Evolutionary conservation across 2,888 invertebrate genomes (phyloP).

Genomic region (Macrophya alboannulata): DNA sequence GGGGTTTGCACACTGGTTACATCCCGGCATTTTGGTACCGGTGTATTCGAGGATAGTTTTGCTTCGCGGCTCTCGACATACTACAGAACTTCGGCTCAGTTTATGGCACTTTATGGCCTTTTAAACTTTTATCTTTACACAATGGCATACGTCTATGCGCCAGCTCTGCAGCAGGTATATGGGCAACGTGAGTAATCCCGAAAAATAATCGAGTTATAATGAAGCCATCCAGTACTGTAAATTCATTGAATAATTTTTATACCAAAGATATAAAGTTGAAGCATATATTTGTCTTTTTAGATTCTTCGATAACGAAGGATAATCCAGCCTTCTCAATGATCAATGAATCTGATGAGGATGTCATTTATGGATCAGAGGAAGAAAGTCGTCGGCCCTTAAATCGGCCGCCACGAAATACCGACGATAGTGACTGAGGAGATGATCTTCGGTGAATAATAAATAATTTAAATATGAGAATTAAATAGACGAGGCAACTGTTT

Average conservation of each 20-base stretch:
- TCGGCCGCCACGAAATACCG: conserved; percentile 85
- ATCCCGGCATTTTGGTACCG: conserved; percentile 92
- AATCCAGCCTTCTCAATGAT: conserved; percentile 99
- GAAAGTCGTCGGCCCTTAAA: conserved; percentile 92
- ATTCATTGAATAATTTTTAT: not conserved
- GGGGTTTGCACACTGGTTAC: conserved; percentile 89
- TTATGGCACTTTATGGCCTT: conserved; percentile 97
- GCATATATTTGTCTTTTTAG: conserved; percentile 79
- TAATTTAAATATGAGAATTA: not conserved
- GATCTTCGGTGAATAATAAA: not conserved
- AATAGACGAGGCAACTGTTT: conserved; percentile 12
- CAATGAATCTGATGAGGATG: conserved; percentile 98
- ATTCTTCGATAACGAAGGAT: conserved; percentile 96
- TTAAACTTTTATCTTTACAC: conserved; percentile 96
- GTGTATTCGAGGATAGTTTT: conserved; percentile 96
- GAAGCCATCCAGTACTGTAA: not conserved
- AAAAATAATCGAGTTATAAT: not conserved
- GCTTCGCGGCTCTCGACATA: conserved; percentile 93
- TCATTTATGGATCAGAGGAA: conserved; percentile 96
- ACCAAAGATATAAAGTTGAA: not conserved
- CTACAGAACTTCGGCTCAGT: conserved; percentile 96
- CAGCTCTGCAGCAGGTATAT: conserved; percentile 90
- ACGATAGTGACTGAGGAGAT: conserved; percentile 86
- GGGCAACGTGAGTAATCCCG: conserved; percentile 84
- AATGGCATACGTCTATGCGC: conserved; percentile 97